phyloP scores from a whole-genome alignment of 2,888 invertebrate species.

The Lycaena phlaeas region DNA sequence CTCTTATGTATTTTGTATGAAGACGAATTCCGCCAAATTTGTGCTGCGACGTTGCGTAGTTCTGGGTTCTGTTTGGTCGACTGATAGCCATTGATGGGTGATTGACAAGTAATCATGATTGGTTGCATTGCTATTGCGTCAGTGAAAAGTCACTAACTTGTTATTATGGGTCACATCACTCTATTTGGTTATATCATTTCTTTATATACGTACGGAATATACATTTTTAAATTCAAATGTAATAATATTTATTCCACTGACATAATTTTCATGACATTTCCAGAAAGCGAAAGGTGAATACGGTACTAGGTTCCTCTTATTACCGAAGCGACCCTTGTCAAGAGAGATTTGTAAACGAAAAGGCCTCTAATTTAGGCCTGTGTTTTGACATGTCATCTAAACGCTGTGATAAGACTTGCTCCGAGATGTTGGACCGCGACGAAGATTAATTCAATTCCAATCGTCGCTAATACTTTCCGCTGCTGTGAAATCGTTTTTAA shows the following conservation, averaged over 20 bases:
- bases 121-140: too few species aligned
- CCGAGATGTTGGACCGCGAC: conserved; percentile 2
- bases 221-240: conserved; percentile 1
- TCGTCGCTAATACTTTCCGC: neutral
- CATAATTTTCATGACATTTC: conserved; percentile 27
- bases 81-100: too few species aligned
- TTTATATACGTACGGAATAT: too few species aligned
- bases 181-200: too few species aligned
- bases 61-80: too few species aligned
- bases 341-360: conserved; percentile 55
- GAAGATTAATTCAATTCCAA: conserved; percentile 7
- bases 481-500: conserved; percentile 2
- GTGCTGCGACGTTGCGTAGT: too few species aligned
- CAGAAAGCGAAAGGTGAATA: conserved; percentile 28
- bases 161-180: too few species aligned
- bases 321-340: conserved; percentile 50
- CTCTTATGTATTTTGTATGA: too few species aligned
- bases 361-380: conserved; percentile 53
- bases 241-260: neutral
- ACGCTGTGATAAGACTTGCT: conserved; percentile 14
- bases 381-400: conserved; percentile 48
- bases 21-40: too few species aligned
- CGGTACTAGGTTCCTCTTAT: conserved; percentile 13
- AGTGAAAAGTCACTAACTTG: too few species aligned
- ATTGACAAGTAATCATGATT: too few species aligned